Base-by-base conservation (phyloP, 2,113 vertebrate species). In the Epinephelus lanceolatus region DNA sequence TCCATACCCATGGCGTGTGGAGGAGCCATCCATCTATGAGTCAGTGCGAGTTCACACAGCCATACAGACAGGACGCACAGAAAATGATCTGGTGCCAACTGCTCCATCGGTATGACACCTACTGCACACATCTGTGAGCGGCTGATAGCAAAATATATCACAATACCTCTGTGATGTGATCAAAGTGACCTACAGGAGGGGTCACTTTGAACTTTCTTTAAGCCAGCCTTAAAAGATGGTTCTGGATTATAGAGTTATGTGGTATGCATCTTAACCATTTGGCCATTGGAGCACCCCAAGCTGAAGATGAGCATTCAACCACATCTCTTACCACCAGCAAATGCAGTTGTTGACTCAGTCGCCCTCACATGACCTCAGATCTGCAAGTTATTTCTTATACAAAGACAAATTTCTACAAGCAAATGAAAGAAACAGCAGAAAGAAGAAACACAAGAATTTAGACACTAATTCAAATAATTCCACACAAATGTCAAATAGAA, bases 1-100 rank as follows among this genome's bases (percentile, higher is more conserved):
- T 73, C 98, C 98, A 0, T 99, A 99, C 76, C 98, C 98, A 0
- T 93, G 95, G 52, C 53, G 88, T 3, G 98, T 99, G 65, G 98
- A 99, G 81, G 98, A 99, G 59, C 98, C 98, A 0, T 97, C 97
- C 82, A 98, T 99, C 91, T 99, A 99, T 2, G 98, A 99, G 78
- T 98, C 98, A 0, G 97, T 99, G 17, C 95, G 97, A n/a, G 98
- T 99, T 78, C 98, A 99, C 95, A 98, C 98, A 0, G 98, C 98
- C 0, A 96, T 99, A 94, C 97, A 98, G 92, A 96, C 97, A 0
- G 98, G 97, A 19, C 96, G 94, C 56, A 97, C 96, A 0, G 96
- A 97, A 66, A 92, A 80, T 0, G 98, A 99, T 68, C 96, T 99
- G 3, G 95, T 98, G 53, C 95, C 96, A 0, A 95, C 91, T 0